These are phyloP conservation scores for Numida meleagris DNA, from an alignment of 2,113 vertebrate species.

Conservation along the genomic window DNA sequence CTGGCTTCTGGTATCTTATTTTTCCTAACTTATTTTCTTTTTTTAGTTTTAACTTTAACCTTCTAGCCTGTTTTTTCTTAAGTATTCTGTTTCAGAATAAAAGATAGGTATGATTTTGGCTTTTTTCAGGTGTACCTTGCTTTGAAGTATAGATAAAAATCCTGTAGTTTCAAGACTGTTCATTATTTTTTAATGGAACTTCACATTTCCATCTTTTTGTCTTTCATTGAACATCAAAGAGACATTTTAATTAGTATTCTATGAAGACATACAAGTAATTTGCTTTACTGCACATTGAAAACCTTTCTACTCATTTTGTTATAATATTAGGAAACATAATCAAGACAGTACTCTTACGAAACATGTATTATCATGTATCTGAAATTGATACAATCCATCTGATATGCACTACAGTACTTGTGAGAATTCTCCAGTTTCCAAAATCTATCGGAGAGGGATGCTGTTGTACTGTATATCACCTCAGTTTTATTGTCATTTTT, in stretches of 20 bases:
- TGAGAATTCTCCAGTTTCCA: neutral
- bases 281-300: neutral
- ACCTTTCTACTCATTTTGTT: no score
- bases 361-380: neutral
- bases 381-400: neutral
- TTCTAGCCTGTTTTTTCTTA: neutral
- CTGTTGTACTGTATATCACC: neutral
- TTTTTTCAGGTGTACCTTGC: neutral
- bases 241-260: neutral
- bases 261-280: neutral
- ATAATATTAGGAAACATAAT: neutral
- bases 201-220: neutral
- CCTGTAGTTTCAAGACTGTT: neutral
- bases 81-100: neutral
- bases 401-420: rapidly evolving
- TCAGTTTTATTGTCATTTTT: neutral
- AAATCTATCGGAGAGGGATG: neutral
- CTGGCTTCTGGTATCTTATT: neutral
- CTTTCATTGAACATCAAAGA: neutral
- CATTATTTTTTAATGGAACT: neutral
- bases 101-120: neutral
- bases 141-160: no score
- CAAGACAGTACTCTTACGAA: neutral
- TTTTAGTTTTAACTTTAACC: neutral
- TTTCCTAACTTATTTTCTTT: neutral